Percentiles rank a stretch among this genome's conserved stretches.
These are phyloP conservation scores for Meandrina meandrites DNA, from an alignment of 92 coral and sea anemone species.

Conservation along the genomic window DNA sequence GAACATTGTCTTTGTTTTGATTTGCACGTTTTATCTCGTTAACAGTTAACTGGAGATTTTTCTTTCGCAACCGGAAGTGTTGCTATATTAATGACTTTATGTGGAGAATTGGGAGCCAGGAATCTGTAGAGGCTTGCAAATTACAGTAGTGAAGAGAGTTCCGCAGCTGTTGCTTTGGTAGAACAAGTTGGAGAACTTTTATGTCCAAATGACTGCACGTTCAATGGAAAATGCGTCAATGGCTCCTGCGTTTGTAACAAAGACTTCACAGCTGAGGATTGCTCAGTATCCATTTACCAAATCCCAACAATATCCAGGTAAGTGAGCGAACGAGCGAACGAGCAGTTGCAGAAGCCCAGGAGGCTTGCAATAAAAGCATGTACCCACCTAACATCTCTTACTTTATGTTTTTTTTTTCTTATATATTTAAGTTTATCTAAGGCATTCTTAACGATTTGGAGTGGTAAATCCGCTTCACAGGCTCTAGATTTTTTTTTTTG, in stretches of 20 bases:
- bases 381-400: too few relatives aligned
- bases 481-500: too few relatives aligned
- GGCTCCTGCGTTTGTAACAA: conserved; percentile 49
- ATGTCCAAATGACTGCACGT: conserved; percentile 56
- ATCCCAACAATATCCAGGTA: conserved; percentile 29
- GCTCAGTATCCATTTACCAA: conserved; percentile 32
- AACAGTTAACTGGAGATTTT: conserved; percentile 23
- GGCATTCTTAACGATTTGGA: too few relatives aligned
- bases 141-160: not conserved
- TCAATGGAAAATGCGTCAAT: conserved; percentile 51
- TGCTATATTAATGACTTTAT: not conserved
- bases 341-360: too few relatives aligned
- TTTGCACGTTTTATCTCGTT: not conserved
- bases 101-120: conserved; percentile 19
- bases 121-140: not conserved
- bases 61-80: conserved; percentile 11
- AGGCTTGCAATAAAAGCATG: too few relatives aligned
- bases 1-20: too few relatives aligned
- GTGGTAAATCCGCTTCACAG: too few relatives aligned
- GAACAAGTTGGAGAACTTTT: not conserved
- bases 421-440: too few relatives aligned
- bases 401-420: too few relatives aligned
- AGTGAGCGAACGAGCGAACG: too few relatives aligned
- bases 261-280: conserved; percentile 44
- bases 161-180: too few relatives aligned